Percentiles rank a stretch among this genome's conserved stretches.
phyloP scores from a whole-genome alignment of 2,888 invertebrate genomes.

The Seira musarum region DNA sequence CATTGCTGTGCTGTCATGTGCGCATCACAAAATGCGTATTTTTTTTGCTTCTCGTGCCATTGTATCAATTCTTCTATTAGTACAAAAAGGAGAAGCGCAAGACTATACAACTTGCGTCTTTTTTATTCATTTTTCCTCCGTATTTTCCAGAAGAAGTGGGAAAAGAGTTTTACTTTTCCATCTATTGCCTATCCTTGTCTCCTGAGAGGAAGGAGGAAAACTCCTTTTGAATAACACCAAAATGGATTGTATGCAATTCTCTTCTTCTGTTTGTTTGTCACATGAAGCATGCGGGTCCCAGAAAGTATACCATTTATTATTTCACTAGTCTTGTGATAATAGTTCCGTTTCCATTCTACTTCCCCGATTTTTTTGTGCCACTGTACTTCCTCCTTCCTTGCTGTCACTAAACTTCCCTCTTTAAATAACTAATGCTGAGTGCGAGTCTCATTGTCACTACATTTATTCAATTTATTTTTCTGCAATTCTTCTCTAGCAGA shows the following conservation, averaged over 20 bases:
- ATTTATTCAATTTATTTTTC: conserved; percentile 7
- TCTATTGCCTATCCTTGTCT: conserved; percentile 33
- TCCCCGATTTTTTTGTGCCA: conserved; percentile 23
- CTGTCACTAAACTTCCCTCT: conserved; percentile 19
- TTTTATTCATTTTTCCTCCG: conserved; percentile 27
- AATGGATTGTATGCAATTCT: conserved; percentile 5
- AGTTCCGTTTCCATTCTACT: conserved; percentile 49
- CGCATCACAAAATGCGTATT: neutral
- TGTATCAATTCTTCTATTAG: conserved; percentile 31
- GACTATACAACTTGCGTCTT: conserved; percentile 15
- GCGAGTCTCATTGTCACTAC: conserved; percentile 33
- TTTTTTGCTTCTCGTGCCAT: conserved; percentile 7
- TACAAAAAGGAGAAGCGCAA: too few species aligned
- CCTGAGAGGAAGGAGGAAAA: too few species aligned
- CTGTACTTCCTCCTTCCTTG: conserved; percentile 20
- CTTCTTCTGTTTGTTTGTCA: conserved; percentile 15
- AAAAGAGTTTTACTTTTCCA: conserved; percentile 25
- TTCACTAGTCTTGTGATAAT: conserved; percentile 40
- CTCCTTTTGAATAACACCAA: conserved; percentile 37
- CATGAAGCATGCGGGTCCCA: neutral
- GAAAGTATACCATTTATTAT: conserved; percentile 14
- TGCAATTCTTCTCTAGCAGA: too few species aligned
- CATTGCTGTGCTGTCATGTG: conserved; percentile 54
- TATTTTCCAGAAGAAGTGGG: conserved; percentile 39
- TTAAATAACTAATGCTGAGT: conserved; percentile 47